Conservation (phyloP, 2,113 vertebrate species). For the Pseudois nayaur region DNA sequence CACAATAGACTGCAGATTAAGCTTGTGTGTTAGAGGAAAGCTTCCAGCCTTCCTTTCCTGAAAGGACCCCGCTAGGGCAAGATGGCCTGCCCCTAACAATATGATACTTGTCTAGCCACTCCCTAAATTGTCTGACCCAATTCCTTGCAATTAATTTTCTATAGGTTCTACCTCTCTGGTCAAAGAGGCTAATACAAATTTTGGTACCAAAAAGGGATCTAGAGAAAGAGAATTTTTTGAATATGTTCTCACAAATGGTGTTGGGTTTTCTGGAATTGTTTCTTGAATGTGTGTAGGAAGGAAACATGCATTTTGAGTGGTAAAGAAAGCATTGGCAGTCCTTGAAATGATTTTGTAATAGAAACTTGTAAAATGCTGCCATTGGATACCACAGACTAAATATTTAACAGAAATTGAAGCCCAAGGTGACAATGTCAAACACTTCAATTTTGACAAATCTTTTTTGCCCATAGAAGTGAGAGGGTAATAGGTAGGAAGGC, state of each 20-base stretch:
- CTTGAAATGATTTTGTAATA: neutral
- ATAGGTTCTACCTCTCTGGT: neutral
- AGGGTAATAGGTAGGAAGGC: neutral
- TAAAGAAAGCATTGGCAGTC: neutral
- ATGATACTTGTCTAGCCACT: neutral
- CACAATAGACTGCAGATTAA: neutral
- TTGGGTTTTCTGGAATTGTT: neutral
- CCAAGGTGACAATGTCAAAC: neutral
- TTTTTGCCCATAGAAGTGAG: neutral
- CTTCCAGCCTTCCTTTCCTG: neutral
- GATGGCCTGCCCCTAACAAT: neutral
- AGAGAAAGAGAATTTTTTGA: neutral
- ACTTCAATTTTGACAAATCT: neutral
- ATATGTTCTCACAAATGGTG: neutral
- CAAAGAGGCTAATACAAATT: neutral
- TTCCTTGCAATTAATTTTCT: neutral
- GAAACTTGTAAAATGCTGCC: neutral
- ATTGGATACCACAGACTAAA: neutral
- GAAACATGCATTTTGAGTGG: neutral
- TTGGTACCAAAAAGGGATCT: neutral
- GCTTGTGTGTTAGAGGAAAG: neutral
- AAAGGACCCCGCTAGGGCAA: neutral
- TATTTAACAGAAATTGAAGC: neutral
- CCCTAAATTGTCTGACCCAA: neutral
- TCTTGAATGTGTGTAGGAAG: neutral